phyloP scores from a whole-genome alignment of 2,888 invertebrate species.

The Xanthia togata region DNA sequence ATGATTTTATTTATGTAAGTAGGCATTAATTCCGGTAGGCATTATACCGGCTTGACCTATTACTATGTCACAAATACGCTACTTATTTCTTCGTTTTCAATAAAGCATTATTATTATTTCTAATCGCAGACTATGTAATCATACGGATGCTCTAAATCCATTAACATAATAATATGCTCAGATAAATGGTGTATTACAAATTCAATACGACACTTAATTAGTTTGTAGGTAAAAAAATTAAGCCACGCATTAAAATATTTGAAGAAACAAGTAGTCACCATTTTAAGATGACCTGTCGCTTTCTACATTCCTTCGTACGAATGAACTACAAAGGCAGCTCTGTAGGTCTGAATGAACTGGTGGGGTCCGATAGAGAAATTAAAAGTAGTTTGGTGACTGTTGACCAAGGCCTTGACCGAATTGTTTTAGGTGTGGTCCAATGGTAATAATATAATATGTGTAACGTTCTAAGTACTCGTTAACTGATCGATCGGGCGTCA shows the following conservation, averaged over 20 bases:
- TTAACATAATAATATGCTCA: constrained; percentile 33
- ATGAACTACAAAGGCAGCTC: constrained; percentile 4
- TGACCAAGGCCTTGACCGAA: constrained; percentile 82
- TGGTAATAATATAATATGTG: constrained; percentile 55
- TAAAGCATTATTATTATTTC: too few relatives aligned
- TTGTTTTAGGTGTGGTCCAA: constrained; percentile 76
- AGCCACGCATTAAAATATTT: constrained; percentile 52
- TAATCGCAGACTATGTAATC: constrained; percentile 24
- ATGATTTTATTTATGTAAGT: background rate
- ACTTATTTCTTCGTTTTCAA: too few relatives aligned
- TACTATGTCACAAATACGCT: background rate
- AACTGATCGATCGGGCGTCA: constrained; percentile 59
- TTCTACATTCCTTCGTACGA: constrained; percentile 37
- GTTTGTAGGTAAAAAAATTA: constrained; percentile 49
- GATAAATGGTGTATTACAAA: constrained; percentile 47
- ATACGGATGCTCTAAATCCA: constrained; percentile 25
- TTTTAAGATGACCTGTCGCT: constrained; percentile 51
- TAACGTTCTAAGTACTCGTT: constrained; percentile 49
- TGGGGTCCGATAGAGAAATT: constrained; percentile 63
- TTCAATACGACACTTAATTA: constrained; percentile 54
- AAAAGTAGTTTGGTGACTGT: constrained; percentile 76
- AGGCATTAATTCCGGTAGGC: too few relatives aligned
- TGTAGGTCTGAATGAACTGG: constrained; percentile 54
- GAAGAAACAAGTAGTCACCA: constrained; percentile 52
- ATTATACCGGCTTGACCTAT: background rate